Conservation (phyloP, 64 coral and sea anemone genomes). For the Porites australiensis region DNA sequence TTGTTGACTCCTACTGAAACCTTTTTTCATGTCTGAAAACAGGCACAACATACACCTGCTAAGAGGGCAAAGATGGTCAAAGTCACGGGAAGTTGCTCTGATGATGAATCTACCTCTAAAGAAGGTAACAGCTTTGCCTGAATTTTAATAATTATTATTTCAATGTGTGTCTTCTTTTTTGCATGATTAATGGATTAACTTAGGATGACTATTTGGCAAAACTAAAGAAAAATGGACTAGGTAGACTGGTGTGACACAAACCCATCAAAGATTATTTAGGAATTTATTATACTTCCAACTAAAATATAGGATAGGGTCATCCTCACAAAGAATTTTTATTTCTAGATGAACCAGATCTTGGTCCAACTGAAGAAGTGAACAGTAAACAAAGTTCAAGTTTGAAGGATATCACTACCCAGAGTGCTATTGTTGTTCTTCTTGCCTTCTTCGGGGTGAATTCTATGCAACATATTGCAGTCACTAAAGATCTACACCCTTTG, state of each 20-base stretch:
- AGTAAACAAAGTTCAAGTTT: background rate
- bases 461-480: slow-evolving; percentile 29
- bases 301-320: too few species aligned
- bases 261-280: too few species aligned
- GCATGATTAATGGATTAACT: too few species aligned
- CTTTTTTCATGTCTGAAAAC: background rate
- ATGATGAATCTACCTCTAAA: background rate
- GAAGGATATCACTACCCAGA: slow-evolving; percentile 45
- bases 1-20: background rate
- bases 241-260: too few species aligned
- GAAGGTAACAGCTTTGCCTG: background rate
- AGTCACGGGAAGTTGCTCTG: too few species aligned
- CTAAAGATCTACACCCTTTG: slow-evolving; percentile 36
- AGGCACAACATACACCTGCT: background rate
- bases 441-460: slow-evolving; percentile 31
- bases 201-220: too few species aligned
- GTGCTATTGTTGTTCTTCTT: slow-evolving; percentile 53
- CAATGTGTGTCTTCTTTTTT: too few species aligned
- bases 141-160: too few species aligned
- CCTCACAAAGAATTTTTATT: too few species aligned
- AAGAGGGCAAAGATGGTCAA: background rate
- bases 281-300: too few species aligned
- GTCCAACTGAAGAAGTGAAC: background rate
- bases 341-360: slow-evolving; percentile 17
- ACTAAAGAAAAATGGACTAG: too few species aligned